Evolutionary conservation across 2,113 vertebrate species (phyloP).

Genomic region (Oreochromis aureus): DNA sequence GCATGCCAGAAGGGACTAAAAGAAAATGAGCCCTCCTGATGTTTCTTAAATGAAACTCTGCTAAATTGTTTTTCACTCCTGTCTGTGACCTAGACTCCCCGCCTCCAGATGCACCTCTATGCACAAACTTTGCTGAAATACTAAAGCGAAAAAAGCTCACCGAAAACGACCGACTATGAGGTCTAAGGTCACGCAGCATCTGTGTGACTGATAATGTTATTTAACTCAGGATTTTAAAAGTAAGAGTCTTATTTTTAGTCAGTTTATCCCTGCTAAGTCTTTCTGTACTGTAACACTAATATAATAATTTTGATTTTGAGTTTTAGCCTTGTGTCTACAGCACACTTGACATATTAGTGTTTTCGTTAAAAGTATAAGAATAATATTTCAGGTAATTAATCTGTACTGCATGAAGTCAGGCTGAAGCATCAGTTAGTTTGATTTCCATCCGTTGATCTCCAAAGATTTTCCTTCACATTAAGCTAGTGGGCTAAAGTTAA

Average conservation of each 20-base stretch:
- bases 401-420: not conserved
- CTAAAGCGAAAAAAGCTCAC: constrained; percentile 16
- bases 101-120: not conserved
- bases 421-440: not conserved
- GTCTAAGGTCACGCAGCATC: constrained; percentile 17
- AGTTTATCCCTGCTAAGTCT: not conserved
- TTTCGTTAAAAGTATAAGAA: not conserved
- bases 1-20: not conserved
- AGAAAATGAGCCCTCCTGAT: not conserved
- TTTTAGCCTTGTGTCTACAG: not conserved
- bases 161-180: not conserved
- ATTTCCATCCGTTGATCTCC: not conserved
- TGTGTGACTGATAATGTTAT: constrained; percentile 36
- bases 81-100: not conserved
- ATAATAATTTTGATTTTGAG: not conserved
- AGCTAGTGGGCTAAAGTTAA: not conserved
- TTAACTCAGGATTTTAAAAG: constrained; percentile 67
- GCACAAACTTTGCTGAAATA: constrained; percentile 19
- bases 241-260: constrained; percentile 16
- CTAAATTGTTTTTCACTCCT: not conserved
- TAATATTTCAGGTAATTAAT: not conserved
- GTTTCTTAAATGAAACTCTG: not conserved
- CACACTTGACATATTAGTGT: not conserved
- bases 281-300: not conserved
- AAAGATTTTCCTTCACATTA: not conserved